Evolutionary conservation across 2,888 invertebrate species (phyloP), one percentile per base, ranked within the genome.

Genomic region (Xanthostigma xanthostigma): DNA sequence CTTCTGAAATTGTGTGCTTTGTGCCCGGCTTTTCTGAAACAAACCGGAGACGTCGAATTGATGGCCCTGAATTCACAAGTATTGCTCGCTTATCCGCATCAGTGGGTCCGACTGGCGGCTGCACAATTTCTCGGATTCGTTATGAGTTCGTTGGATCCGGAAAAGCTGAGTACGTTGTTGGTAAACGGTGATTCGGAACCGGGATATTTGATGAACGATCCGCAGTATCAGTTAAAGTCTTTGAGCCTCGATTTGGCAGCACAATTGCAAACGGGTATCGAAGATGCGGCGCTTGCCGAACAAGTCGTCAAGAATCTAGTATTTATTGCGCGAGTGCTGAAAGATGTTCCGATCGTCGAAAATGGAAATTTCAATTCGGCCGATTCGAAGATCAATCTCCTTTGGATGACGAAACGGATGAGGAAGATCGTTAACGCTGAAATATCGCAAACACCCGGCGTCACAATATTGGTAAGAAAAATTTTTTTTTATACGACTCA

Each of bases 21-120:
- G 52, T 85, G 84, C 62, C 69, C 79, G 1, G 61, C 65, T 0
- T 73, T 77, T 57, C 60, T 87, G 49, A 73, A 73, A 11, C 70
- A 71, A 53, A 64, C 66, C 1, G 63, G 64, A 34, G 69, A 73
- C 44, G 67, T 74, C 3, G 76, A 84, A 51, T 74, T 74, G 51
- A 65, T 83, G 57, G 72, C 75, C 46, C 79, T 78, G 60, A 75
- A 79, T 59, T 76, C 80, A 56, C 84, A 88, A 64, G 72, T 71
- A 13, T 73, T 89, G 41, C 63, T 94, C 12, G 79, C 75, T 0
- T 82, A 94, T 64, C 84, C 88, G 11, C 93, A 94, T 62, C 75
- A 80, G 36, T 92, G 92, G 92, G 88, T 94, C 0, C 76, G 92
- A 48, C 68, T 89, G 42, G 76, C 78, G 50, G 76, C 90, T 0